Percentiles rank a stretch among this genome's conserved stretches.
These are phyloP conservation scores for Naso thynnoides DNA, from an alignment of 2,797 vertebrate genomes.

Conservation along the genomic window DNA sequence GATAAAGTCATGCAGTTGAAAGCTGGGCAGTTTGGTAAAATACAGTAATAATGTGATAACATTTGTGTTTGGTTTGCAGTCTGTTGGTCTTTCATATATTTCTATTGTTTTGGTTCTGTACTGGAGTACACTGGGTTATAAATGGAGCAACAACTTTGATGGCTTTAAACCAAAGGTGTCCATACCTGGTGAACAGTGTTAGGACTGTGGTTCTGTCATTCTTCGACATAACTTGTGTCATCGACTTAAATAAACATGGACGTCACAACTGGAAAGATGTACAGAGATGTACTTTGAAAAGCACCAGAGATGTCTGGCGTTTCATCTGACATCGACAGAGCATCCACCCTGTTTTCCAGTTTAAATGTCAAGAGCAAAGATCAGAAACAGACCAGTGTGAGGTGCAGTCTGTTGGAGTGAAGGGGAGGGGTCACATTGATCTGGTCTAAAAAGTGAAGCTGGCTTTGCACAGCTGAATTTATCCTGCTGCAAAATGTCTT, in stretches of 20 bases:
- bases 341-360: neutral
- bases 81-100: neutral
- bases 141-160: neutral
- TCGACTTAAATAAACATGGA: too few relatives aligned
- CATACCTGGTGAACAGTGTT: neutral
- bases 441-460: neutral
- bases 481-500: slow-evolving; percentile 21
- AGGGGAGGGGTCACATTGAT: too few relatives aligned
- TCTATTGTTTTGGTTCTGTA: neutral
- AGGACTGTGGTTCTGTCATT: neutral
- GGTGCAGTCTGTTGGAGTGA: neutral
- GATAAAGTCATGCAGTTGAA: slow-evolving; percentile 6
- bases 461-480: slow-evolving; percentile 29
- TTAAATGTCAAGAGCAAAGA: neutral
- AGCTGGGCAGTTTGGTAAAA: neutral
- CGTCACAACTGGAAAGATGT: too few relatives aligned
- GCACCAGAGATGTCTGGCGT: neutral
- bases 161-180: slow-evolving; percentile 9
- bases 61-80: neutral
- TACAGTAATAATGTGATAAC: neutral
- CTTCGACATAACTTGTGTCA: too few relatives aligned
- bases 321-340: neutral
- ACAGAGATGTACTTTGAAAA: neutral
- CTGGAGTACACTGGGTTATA: neutral
- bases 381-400: neutral